Conservation (phyloP, 2,888 invertebrate species). For the Metopia argyrocephala region DNA sequence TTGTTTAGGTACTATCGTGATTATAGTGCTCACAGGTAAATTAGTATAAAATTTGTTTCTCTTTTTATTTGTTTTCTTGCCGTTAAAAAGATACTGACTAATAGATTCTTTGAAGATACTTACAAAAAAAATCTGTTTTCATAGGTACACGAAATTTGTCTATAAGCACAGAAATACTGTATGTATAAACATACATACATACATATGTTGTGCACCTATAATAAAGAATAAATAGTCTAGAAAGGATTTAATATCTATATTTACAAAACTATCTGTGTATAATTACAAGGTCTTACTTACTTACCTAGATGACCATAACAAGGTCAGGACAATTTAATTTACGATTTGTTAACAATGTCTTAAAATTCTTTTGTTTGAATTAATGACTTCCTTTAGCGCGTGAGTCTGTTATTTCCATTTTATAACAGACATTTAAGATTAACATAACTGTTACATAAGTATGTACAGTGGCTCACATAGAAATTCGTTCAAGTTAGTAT, state of each 20-base stretch:
- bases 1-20: slow-evolving; percentile 29
- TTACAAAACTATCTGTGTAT: neutral
- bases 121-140: neutral
- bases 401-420: slow-evolving; percentile 16
- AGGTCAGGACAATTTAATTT: slow-evolving; percentile 14
- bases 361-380: slow-evolving; percentile 16
- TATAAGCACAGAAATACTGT: too few relatives aligned
- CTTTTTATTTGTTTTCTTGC: neutral
- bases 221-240: neutral
- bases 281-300: slow-evolving; percentile 2
- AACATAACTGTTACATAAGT: too few relatives aligned
- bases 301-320: neutral
- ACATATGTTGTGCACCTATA: too few relatives aligned
- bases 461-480: too few relatives aligned
- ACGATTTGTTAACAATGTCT: slow-evolving; percentile 14
- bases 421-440: too few relatives aligned
- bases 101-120: neutral
- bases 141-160: neutral
- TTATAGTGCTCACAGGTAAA: slow-evolving; percentile 35
- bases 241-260: neutral
- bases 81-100: slow-evolving; percentile 12
- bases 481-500: too few relatives aligned
- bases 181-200: too few relatives aligned
- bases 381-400: slow-evolving; percentile 43
- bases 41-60: slow-evolving; percentile 16